Percentiles rank a stretch among this genome's conserved stretches.
Evolutionary conservation across 2,113 vertebrate species (phyloP).

Genomic region (Proteles cristata): DNA sequence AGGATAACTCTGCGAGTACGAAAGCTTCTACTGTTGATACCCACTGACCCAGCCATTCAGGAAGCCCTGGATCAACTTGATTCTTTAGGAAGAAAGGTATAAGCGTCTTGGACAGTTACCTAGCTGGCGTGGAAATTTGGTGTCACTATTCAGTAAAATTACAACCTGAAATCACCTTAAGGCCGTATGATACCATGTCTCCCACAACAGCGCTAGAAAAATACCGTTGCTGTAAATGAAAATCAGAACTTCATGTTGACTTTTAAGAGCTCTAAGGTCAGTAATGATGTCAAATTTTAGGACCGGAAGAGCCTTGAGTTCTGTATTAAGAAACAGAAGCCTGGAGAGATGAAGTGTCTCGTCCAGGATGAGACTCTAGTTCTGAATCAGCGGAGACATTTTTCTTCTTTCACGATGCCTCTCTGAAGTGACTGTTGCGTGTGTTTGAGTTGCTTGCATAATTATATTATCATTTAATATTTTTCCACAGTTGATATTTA

Average conservation of each 20-base stretch:
- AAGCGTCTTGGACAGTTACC: background rate
- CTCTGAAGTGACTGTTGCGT: background rate
- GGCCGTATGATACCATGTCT: background rate
- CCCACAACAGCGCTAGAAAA: background rate
- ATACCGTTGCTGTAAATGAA: background rate
- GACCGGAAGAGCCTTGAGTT: background rate
- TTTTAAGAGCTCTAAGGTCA: background rate
- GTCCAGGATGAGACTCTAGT: background rate
- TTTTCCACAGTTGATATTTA: conserved; percentile 32
- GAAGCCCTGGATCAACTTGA: conserved; percentile 96
- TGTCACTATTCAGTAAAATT: background rate
- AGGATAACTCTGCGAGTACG: conserved; percentile 98
- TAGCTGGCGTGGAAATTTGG: background rate
- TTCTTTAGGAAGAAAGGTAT: conserved; percentile 90
- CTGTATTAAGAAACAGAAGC: background rate
- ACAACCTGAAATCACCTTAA: background rate
- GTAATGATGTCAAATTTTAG: background rate
- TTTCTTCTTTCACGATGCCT: background rate
- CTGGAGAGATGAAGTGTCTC: background rate
- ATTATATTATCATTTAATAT: background rate
- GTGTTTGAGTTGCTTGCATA: background rate
- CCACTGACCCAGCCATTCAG: conserved; percentile 98
- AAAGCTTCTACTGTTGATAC: conserved; percentile 96
- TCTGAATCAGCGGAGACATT: background rate
- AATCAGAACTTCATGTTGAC: conserved; percentile 14